phyloP scores from a whole-genome alignment of 1,140 invertebrate genomes.

The Saccostrea cuccullata region DNA sequence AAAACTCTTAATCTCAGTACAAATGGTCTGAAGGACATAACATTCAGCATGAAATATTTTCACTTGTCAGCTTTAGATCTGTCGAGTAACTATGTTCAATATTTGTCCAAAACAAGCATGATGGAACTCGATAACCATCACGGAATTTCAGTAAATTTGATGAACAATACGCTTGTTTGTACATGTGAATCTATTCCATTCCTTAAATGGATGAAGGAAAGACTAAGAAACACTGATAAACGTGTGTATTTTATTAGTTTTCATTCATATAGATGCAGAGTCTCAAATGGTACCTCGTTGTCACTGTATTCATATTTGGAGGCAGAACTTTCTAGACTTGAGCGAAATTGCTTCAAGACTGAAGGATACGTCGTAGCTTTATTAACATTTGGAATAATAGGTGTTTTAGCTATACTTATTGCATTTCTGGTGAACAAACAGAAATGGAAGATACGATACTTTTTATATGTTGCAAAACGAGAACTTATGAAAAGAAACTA shows the following conservation, averaged over 20 bases:
- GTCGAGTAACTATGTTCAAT: slow-evolving; percentile 49
- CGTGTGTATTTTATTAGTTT: slow-evolving; percentile 20
- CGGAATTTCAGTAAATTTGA: background rate
- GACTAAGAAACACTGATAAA: slow-evolving; percentile 11
- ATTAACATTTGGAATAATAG: background rate
- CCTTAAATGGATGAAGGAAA: slow-evolving; percentile 1
- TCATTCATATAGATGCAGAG: slow-evolving; percentile 26
- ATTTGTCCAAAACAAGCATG: background rate
- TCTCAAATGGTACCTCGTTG: slow-evolving; percentile 32
- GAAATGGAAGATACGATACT: slow-evolving; percentile 65
- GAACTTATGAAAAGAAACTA: slow-evolving; percentile 36
- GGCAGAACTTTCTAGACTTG: slow-evolving; percentile 31
- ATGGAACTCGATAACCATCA: slow-evolving; percentile 24
- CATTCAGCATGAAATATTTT: slow-evolving; percentile 45
- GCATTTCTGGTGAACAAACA: slow-evolving; percentile 53
- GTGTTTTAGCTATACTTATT: slow-evolving; percentile 42
- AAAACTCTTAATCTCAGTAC: slow-evolving; percentile 43
- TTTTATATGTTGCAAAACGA: slow-evolving; percentile 58
- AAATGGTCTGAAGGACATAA: slow-evolving; percentile 45
- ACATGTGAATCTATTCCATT: slow-evolving; percentile 28
- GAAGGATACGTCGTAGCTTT: slow-evolving; percentile 36
- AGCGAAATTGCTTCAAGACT: slow-evolving; percentile 45
- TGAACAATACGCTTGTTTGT: slow-evolving; percentile 27
- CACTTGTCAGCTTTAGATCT: slow-evolving; percentile 50
- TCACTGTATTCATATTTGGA: slow-evolving; percentile 37